Evolutionary conservation across 2,113 vertebrate genomes (phyloP).

Genomic region (Brachypodius melanocephalos): DNA sequence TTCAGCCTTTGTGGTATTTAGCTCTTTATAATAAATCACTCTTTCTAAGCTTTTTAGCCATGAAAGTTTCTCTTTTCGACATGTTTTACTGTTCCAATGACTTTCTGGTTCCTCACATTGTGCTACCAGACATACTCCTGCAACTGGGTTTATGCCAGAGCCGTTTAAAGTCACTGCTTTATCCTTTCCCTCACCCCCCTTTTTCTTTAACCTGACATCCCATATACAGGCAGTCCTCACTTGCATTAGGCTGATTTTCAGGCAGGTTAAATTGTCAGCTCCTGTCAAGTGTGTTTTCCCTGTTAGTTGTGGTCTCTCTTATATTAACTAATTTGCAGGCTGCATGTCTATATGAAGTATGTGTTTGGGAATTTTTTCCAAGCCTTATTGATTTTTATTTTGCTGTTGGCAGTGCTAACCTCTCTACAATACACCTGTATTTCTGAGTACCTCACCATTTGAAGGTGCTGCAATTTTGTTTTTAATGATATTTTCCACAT

Average conservation of each 20-base stretch:
- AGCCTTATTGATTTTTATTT: not conserved
- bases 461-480: not conserved
- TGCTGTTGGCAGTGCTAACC: not conserved
- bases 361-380: not conserved
- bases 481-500: not conserved
- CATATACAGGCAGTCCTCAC: not conserved
- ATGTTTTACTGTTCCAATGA: not conserved
- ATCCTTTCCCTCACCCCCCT: not conserved
- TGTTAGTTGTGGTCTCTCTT: not conserved
- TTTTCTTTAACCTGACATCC: not conserved
- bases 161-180: not conserved
- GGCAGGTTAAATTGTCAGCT: not conserved
- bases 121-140: not conserved
- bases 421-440: not conserved
- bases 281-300: not conserved
- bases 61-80: not conserved
- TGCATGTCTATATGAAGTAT: not conserved
- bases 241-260: not conserved
- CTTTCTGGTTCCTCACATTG: not conserved
- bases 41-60: not conserved
- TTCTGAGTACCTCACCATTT: not conserved
- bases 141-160: not conserved
- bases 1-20: not conserved
- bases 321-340: not conserved
- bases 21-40: not conserved